phyloP scores from a whole-genome alignment of 2,888 invertebrate species.

The Prenolepis imparis region DNA sequence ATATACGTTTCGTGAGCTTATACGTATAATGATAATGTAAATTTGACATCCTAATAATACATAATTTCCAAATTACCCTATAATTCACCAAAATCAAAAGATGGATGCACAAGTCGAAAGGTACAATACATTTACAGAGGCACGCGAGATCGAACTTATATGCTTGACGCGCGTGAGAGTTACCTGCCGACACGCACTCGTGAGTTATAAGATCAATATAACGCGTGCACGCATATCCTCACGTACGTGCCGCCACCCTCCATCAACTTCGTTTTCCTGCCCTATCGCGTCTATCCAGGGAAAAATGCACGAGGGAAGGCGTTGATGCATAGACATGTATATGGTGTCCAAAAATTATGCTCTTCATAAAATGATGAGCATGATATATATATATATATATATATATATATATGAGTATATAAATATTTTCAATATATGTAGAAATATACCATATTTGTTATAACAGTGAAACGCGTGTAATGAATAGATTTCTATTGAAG shows the following conservation, averaged over 20 bases:
- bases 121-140: conserved; percentile 24
- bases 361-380: conserved; percentile 1
- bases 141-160: conserved; percentile 57
- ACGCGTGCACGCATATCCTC: conserved; percentile 81
- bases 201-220: conserved; percentile 81
- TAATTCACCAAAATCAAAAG: neutral
- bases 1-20: neutral
- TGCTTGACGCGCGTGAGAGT: conserved; percentile 65
- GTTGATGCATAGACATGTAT: conserved; percentile 60
- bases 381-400: too few species aligned
- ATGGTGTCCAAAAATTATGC: conserved; percentile 53
- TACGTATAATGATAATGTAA: neutral
- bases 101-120: neutral
- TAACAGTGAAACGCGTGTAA: neutral
- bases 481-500: conserved; percentile 4
- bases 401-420: neutral
- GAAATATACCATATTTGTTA: neutral
- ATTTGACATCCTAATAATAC: neutral
- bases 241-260: conserved; percentile 67
- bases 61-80: neutral
- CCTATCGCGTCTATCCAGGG: conserved; percentile 66
- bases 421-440: conserved; percentile 1
- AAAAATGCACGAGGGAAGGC: conserved; percentile 63
- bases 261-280: conserved; percentile 61
- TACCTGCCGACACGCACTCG: conserved; percentile 79